Evolutionary conservation across 2,888 invertebrate species (phyloP).

Genomic region (Isoperla grammatica): DNA sequence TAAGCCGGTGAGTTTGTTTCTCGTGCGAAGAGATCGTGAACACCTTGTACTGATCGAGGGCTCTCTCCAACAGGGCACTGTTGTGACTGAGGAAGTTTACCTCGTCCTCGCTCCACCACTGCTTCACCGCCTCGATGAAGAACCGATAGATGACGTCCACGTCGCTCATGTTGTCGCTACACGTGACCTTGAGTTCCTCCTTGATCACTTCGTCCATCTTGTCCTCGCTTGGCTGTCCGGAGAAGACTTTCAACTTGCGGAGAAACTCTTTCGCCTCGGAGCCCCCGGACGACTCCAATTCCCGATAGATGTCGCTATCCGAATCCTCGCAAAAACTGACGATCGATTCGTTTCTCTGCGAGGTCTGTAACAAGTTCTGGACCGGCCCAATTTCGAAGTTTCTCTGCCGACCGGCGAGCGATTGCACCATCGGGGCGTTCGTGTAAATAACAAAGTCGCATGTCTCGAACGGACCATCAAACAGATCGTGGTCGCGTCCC

Average conservation of each 20-base stretch:
- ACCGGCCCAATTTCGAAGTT: neutral
- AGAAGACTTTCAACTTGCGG: slow-evolving; percentile 8
- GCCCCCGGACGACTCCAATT: neutral
- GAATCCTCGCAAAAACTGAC: slow-evolving; percentile 2
- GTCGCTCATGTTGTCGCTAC: slow-evolving; percentile 6
- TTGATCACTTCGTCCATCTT: slow-evolving; percentile 13
- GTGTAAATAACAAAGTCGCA: slow-evolving; percentile 15
- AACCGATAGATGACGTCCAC: slow-evolving; percentile 10
- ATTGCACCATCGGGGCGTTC: neutral
- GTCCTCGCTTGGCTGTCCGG: slow-evolving; percentile 8
- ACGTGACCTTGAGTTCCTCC: slow-evolving; percentile 11
- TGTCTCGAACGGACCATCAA: neutral
- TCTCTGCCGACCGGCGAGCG: neutral
- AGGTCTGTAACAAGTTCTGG: neutral
- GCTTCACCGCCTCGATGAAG: slow-evolving; percentile 4
- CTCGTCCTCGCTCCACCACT: slow-evolving; percentile 10
- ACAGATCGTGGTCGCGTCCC: neutral
- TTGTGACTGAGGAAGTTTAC: neutral
- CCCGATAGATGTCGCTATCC: slow-evolving; percentile 1
- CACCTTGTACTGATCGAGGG: slow-evolving; percentile 8
- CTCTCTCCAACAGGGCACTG: neutral
- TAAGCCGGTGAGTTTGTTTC: slow-evolving; percentile 10
- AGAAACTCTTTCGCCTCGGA: slow-evolving; percentile 6
- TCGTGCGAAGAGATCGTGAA: neutral
- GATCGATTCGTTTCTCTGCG: neutral